Conservation (phyloP, 2,797 vertebrate genomes). For the Rhinella marina region DNA sequence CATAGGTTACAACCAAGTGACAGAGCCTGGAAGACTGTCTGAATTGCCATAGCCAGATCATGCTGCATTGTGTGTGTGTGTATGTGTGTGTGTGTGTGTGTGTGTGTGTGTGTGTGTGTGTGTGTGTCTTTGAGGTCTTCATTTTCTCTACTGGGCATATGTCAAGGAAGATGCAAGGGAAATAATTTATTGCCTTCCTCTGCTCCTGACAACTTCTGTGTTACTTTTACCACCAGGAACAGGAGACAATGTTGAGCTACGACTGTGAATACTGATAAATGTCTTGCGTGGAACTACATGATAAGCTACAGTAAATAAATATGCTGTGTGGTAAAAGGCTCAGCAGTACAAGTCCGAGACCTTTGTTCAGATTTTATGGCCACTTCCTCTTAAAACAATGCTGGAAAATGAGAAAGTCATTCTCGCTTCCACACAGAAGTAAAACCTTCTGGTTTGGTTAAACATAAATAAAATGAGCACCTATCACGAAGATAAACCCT, state of each 20-base stretch:
- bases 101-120: no score
- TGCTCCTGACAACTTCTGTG: neutral
- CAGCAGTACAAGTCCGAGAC: no score
- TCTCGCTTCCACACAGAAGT: neutral
- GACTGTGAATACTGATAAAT: neutral
- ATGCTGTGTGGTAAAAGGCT: neutral
- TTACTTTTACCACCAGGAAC: neutral
- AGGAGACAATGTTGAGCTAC: neutral
- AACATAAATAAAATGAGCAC: neutral
- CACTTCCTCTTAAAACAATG: slow-evolving; percentile 10
- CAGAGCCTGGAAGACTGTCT: no score
- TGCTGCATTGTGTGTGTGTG: no score
- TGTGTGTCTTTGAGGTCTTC: no score
- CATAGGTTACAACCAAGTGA: no score
- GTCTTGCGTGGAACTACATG: neutral
- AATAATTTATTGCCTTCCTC: no score
- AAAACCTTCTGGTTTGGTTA: neutral
- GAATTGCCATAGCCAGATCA: no score
- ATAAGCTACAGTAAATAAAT: neutral
- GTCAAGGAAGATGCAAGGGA: neutral
- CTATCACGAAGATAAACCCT: no score
- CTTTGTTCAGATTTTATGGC: slow-evolving; percentile 9
- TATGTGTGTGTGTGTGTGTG: no score
- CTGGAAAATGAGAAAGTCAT: neutral
- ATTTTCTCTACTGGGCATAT: no score